A percentile compares a stretch with the other conserved stretches of the same genome.
Evolutionary conservation across 2,888 invertebrate genomes (phyloP).

Genomic region (Cephus pygmeus): DNA sequence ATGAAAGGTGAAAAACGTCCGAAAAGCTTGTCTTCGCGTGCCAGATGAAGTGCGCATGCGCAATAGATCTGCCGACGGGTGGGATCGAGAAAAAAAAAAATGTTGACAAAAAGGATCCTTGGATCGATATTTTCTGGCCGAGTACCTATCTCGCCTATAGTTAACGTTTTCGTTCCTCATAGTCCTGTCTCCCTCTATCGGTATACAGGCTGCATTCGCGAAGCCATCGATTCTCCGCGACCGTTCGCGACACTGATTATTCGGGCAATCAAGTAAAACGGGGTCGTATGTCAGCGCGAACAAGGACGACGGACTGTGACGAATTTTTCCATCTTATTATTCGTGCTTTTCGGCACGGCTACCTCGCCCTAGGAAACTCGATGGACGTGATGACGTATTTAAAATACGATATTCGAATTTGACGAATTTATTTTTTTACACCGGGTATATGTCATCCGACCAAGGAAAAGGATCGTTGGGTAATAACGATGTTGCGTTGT

Average conservation of each 20-base stretch:
- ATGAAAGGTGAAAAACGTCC: constrained; percentile 21
- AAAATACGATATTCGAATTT: not conserved
- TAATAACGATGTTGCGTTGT: not conserved
- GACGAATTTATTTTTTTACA: not conserved
- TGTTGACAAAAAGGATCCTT: not conserved
- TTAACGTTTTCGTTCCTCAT: not conserved
- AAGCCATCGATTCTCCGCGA: not conserved
- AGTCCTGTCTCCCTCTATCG: not conserved
- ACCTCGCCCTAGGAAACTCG: not conserved
- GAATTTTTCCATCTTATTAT: not conserved
- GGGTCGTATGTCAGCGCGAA: constrained; percentile 17
- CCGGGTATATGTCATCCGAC: not conserved
- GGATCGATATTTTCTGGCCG: not conserved
- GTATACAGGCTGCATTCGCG: not conserved
- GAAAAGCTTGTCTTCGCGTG: constrained; percentile 16
- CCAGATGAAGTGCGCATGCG: not conserved
- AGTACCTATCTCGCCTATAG: not conserved
- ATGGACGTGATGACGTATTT: not conserved
- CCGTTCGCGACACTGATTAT: not conserved
- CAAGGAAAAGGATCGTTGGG: not conserved
- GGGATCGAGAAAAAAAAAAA: constrained; percentile 17
- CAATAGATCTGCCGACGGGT: constrained; percentile 4
- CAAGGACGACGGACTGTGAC: not conserved
- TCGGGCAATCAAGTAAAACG: constrained; percentile 21
- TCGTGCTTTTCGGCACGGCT: not conserved